Conservation (phyloP, 2,888 invertebrate species). For the Dysmachus trigonus region DNA sequence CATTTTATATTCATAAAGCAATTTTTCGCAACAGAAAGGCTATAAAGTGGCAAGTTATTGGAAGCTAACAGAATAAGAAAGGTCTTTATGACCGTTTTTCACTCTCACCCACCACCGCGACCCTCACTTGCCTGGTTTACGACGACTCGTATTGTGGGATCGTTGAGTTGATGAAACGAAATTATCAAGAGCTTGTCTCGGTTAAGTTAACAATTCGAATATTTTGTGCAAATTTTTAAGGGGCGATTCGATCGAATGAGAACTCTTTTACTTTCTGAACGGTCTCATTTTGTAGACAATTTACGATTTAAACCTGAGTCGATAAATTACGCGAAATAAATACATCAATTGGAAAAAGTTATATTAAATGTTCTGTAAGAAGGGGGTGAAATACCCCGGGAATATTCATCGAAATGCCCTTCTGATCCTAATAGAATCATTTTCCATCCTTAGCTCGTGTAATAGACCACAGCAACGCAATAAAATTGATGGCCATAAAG, state of each 20-base stretch:
- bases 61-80: background rate
- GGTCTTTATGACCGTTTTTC: background rate
- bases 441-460: background rate
- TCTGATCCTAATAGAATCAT: background rate
- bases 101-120: background rate
- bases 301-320: background rate
- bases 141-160: background rate
- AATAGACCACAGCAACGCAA: background rate
- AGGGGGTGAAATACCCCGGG: background rate
- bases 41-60: background rate
- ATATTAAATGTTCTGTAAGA: background rate
- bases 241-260: background rate
- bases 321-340: background rate
- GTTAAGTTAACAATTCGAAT: background rate
- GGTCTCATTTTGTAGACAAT: background rate
- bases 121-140: background rate
- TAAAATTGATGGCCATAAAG: background rate
- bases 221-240: background rate
- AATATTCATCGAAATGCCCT: background rate
- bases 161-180: background rate
- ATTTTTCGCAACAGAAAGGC: background rate
- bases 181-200: background rate
- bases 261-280: background rate
- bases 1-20: background rate
- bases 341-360: background rate